These are phyloP conservation scores for Petroica traversi DNA, from an alignment of 2,113 vertebrate genomes.

Conservation along the genomic window DNA sequence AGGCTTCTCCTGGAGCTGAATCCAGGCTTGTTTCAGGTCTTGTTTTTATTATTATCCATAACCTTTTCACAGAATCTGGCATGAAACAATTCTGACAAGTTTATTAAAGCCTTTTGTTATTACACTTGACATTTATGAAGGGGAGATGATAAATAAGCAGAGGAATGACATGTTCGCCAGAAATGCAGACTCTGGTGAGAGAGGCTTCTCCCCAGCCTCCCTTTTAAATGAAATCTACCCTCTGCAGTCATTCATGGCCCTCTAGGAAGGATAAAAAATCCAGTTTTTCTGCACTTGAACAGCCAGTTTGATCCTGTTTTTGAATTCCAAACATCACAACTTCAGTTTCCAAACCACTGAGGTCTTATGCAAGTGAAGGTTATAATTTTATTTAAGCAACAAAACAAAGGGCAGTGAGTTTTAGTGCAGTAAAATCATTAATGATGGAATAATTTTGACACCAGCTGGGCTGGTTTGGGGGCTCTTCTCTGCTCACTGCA, in stretches of 20 bases:
- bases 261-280: background rate
- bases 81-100: constrained; percentile 59
- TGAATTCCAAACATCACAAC: background rate
- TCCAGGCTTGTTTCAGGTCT: background rate
- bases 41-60: constrained; percentile 44
- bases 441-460: background rate
- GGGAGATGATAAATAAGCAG: constrained; percentile 55
- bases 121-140: constrained; percentile 61
- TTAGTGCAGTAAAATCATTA: background rate
- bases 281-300: background rate
- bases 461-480: background rate
- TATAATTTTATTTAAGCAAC: background rate
- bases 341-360: background rate
- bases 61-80: constrained; percentile 60
- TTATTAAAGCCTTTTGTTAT: constrained; percentile 68
- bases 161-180: constrained; percentile 13
- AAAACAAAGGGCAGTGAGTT: background rate
- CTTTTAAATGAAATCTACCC: background rate
- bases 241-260: background rate
- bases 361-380: background rate
- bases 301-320: background rate
- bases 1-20: background rate
- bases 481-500: background rate
- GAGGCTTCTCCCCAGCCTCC: background rate
- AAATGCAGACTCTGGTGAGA: background rate